phyloP scores from a whole-genome alignment of 2,888 invertebrate species.

The Cacoxenus indagator region DNA sequence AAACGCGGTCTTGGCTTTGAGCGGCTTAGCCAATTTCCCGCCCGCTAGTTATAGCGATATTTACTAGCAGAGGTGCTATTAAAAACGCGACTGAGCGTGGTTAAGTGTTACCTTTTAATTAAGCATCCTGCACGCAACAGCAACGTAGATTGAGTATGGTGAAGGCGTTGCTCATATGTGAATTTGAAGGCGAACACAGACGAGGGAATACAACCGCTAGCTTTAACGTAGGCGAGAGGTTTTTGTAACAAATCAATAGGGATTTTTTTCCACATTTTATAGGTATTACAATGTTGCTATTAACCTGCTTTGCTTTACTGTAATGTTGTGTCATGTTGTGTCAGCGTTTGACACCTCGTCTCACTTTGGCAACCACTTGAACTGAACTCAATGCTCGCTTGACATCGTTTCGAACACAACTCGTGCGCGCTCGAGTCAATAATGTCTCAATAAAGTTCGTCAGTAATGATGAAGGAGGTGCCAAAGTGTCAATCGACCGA shows the following conservation, averaged over 20 bases:
- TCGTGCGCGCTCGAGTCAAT: slow-evolving; percentile 43
- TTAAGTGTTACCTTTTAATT: slow-evolving; percentile 23
- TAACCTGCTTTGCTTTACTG: slow-evolving; percentile 10
- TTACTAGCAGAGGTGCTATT: slow-evolving; percentile 13
- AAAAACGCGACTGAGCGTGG: neutral
- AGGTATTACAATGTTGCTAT: neutral
- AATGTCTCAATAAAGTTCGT: slow-evolving; percentile 58
- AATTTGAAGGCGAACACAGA: neutral
- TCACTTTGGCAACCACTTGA: slow-evolving; percentile 5
- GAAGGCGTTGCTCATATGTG: slow-evolving; percentile 10
- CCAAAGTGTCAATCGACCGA: neutral
- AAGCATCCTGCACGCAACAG: neutral
- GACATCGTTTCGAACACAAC: slow-evolving; percentile 15
- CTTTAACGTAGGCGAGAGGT: neutral
- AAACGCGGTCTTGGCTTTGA: slow-evolving; percentile 1
- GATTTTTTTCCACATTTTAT: neutral
- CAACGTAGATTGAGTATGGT: too few relatives aligned
- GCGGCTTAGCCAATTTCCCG: slow-evolving; percentile 20
- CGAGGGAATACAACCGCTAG: neutral
- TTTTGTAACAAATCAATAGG: slow-evolving; percentile 1
- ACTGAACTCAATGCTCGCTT: neutral
- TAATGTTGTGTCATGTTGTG: neutral
- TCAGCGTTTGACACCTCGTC: slow-evolving; percentile 15
- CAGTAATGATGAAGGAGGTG: neutral
- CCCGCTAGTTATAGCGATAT: slow-evolving; percentile 7